A percentile compares a stretch with the other conserved stretches of the same genome.
These are phyloP conservation scores for Dolomedes plantarius DNA, from an alignment of 2,888 invertebrate genomes.

Conservation along the genomic window DNA sequence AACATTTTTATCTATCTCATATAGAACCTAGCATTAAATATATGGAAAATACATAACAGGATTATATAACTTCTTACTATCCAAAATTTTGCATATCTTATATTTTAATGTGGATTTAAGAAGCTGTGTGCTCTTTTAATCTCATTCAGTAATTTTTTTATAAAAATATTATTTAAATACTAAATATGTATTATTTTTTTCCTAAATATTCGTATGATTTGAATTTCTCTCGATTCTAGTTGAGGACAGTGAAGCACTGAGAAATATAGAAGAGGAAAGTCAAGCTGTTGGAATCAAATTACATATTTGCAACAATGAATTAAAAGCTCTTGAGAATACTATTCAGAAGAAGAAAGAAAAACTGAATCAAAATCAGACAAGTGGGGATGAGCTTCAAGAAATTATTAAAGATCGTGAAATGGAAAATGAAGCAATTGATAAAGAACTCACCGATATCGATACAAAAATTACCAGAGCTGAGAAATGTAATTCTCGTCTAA, in stretches of 20 bases:
- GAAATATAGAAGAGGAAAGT: conserved; percentile 19
- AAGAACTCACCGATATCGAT: conserved; percentile 27
- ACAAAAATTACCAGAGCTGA: conserved; percentile 37
- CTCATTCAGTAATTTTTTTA: too few relatives aligned
- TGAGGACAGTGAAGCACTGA: conserved; percentile 36
- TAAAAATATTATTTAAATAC: too few relatives aligned
- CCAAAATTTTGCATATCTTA: too few relatives aligned
- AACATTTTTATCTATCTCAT: too few relatives aligned
- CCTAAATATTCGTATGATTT: too few relatives aligned
- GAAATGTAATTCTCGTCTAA: conserved; percentile 28
- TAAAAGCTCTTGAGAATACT: conserved; percentile 16
- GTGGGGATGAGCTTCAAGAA: conserved; percentile 22
- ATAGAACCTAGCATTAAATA: too few relatives aligned
- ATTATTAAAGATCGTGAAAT: background rate
- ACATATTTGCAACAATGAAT: background rate
- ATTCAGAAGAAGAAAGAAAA: conserved; percentile 3
- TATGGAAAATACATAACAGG: too few relatives aligned
- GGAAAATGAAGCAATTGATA: conserved; percentile 24
- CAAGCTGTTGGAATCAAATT: conserved; percentile 31
- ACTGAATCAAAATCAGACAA: conserved; percentile 17
- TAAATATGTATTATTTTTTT: too few relatives aligned
- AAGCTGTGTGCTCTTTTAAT: too few relatives aligned
- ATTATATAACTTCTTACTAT: too few relatives aligned
- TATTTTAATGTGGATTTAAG: too few relatives aligned
- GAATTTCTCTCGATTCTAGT: too few relatives aligned